phyloP scores from a whole-genome alignment of 2,797 vertebrate genomes.

The Spondyliosoma cantharus region DNA sequence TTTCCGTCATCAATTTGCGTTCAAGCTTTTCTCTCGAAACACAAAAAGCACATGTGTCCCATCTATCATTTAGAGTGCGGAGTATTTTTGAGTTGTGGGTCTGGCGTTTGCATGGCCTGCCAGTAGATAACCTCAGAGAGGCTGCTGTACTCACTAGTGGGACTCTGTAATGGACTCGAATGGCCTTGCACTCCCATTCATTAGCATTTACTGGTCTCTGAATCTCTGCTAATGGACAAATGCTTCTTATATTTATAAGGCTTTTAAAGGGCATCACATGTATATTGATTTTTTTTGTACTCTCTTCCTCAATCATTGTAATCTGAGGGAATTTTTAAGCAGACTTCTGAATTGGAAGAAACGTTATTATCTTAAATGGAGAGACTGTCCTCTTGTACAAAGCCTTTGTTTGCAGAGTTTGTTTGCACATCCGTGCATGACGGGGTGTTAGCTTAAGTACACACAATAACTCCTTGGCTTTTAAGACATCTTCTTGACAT shows the following conservation, averaged over 20 bases:
- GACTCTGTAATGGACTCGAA: conserved; percentile 87
- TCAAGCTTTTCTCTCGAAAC: conserved; percentile 70
- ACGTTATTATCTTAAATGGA: conserved; percentile 70
- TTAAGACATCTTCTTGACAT: conserved; percentile 62
- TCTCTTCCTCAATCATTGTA: conserved; percentile 75
- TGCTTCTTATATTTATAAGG: conserved; percentile 88
- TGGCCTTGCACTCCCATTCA: conserved; percentile 84
- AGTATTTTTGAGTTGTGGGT: conserved; percentile 82
- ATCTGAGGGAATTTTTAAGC: conserved; percentile 75
- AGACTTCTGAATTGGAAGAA: conserved; percentile 69
- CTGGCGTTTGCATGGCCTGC: conserved; percentile 74
- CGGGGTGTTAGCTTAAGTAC: conserved; percentile 35
- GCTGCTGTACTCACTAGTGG: conserved; percentile 76
- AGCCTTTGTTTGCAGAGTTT: conserved; percentile 48
- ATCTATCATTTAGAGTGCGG: conserved; percentile 79
- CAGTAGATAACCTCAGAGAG: conserved; percentile 83
- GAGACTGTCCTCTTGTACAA: conserved; percentile 42
- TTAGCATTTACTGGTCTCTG: conserved; percentile 87
- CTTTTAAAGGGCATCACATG: conserved; percentile 87
- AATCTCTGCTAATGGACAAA: conserved; percentile 87
- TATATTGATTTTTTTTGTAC: conserved; percentile 83
- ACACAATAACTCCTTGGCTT: conserved; percentile 43
- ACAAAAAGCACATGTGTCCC: conserved; percentile 78
- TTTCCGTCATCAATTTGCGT: conserved; percentile 76
- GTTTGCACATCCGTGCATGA: conserved; percentile 24